A percentile compares a stretch with the other conserved stretches of the same genome.
phyloP scores from a whole-genome alignment of 2,113 vertebrate genomes.

The Ciconia stormi region DNA sequence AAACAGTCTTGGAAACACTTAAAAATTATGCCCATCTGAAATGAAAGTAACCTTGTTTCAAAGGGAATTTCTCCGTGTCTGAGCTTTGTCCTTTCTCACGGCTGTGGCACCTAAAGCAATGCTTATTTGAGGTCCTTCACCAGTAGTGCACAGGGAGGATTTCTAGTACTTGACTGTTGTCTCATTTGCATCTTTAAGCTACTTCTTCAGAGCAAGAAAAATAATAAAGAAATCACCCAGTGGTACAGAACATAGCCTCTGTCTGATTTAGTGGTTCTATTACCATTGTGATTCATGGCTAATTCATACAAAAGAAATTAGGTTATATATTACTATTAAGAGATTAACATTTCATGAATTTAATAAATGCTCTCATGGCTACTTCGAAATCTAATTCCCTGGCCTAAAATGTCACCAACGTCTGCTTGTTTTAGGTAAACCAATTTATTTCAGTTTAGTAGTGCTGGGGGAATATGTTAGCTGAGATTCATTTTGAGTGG shows the following conservation, averaged over 20 bases:
- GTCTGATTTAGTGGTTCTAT: slow-evolving; percentile 35
- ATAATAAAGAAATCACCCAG: not conserved
- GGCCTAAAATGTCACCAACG: slow-evolving; percentile 39
- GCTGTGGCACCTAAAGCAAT: not conserved
- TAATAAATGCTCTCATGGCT: slow-evolving; percentile 46
- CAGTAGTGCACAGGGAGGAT: not conserved
- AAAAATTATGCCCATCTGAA: not conserved
- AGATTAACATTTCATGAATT: slow-evolving; percentile 65
- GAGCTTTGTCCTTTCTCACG: not conserved
- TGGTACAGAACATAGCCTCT: not conserved
- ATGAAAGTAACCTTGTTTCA: not conserved
- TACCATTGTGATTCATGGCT: slow-evolving; percentile 44
- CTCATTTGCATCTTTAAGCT: slow-evolving; percentile 1
- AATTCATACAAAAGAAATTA: slow-evolving; percentile 36
- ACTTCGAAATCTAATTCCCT: slow-evolving; percentile 35
- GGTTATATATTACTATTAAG: slow-evolving; percentile 54
- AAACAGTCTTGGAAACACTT: not conserved
- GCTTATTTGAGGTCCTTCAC: not conserved
- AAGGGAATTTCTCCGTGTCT: not conserved
- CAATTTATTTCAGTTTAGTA: slow-evolving; percentile 37
- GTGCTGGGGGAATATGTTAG: not conserved
- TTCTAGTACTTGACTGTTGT: not conserved
- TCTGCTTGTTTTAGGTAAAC: slow-evolving; percentile 45
- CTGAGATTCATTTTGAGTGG: not conserved
- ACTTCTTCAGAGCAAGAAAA: slow-evolving; percentile 25